Evolutionary conservation across 2,888 invertebrate genomes (phyloP).

Genomic region (Keiferia lycopersicella): DNA sequence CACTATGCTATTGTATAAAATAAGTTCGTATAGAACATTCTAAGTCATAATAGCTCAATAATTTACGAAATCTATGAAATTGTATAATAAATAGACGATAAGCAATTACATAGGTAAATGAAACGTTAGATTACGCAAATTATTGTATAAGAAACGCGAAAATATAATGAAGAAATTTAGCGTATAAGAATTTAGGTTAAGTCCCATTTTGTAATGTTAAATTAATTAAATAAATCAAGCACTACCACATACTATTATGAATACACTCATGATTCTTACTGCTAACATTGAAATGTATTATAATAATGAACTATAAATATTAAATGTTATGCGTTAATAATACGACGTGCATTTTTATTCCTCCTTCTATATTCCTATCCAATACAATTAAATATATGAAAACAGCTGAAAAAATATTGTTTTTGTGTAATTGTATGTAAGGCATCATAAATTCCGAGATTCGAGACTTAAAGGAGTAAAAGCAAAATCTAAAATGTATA

Average conservation of each 20-base stretch:
- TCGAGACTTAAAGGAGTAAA: too few species aligned
- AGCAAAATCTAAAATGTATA: too few species aligned
- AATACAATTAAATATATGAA: neutral
- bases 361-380: neutral
- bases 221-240: slow-evolving; percentile 72
- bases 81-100: slow-evolving; percentile 66
- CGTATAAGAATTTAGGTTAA: slow-evolving; percentile 56
- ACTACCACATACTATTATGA: slow-evolving; percentile 77
- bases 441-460: too few species aligned
- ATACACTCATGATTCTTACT: slow-evolving; percentile 79
- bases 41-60: slow-evolving; percentile 76
- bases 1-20: slow-evolving; percentile 65
- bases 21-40: slow-evolving; percentile 40
- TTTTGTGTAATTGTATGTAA: too few species aligned
- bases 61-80: slow-evolving; percentile 63
- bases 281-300: slow-evolving; percentile 82
- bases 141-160: slow-evolving; percentile 51
- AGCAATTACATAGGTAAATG: slow-evolving; percentile 52
- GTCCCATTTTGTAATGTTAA: slow-evolving; percentile 80
- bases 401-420: too few species aligned
- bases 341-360: slow-evolving; percentile 69
- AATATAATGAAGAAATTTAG: slow-evolving; percentile 56
- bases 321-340: slow-evolving; percentile 88
- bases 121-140: slow-evolving; percentile 40
- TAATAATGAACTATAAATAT: slow-evolving; percentile 82